Conservation (phyloP, 2,888 invertebrate species). For the Oligia latruncula region DNA sequence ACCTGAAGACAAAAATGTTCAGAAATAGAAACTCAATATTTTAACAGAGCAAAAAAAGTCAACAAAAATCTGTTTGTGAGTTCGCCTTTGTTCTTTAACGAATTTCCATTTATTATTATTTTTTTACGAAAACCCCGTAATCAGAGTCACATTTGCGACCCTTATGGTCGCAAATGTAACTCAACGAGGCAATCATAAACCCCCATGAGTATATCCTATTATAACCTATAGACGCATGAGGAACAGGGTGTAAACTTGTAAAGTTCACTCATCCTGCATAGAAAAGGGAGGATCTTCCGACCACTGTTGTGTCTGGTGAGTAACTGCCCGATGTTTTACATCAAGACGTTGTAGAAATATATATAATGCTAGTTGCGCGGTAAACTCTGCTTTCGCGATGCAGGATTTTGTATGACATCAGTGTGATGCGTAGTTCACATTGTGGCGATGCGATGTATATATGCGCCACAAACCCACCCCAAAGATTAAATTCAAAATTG, state of each 20-base stretch:
- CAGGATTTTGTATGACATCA: too few relatives aligned
- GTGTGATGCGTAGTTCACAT: too few relatives aligned
- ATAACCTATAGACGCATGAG: background rate
- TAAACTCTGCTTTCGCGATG: too few relatives aligned
- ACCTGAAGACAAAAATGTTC: background rate
- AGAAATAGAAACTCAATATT: background rate
- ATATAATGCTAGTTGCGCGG: too few relatives aligned
- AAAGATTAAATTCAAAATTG: constrained; percentile 8
- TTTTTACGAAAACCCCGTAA: background rate
- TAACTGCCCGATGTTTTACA: too few relatives aligned
- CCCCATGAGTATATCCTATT: background rate
- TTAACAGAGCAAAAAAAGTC: background rate
- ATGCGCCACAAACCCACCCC: background rate
- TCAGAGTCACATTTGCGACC: background rate
- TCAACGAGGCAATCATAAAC: background rate
- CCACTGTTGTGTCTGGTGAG: too few relatives aligned
- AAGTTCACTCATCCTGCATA: too few relatives aligned
- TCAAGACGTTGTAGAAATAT: too few relatives aligned
- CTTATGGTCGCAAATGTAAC: too few relatives aligned
- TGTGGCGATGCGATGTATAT: background rate
- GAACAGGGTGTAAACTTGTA: too few relatives aligned
- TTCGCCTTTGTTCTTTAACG: background rate
- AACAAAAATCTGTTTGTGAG: background rate
- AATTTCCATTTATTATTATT: background rate
- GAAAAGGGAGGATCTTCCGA: too few relatives aligned